Base-by-base conservation (phyloP, 2,888 invertebrate genomes). In the Nowickia ferox region DNA sequence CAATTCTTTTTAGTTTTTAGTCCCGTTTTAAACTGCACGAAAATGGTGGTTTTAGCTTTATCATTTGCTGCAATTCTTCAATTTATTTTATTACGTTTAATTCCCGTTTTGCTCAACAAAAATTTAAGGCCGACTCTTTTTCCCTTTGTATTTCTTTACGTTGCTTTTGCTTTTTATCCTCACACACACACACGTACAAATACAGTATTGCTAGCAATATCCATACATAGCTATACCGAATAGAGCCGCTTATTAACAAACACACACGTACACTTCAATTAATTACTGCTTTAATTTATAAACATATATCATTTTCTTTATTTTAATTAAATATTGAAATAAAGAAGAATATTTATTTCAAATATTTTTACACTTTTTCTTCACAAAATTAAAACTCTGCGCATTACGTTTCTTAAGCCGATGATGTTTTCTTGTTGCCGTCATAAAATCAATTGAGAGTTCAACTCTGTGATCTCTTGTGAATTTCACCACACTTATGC, bases 401-500 rank as follows among this genome's bases (percentile, higher is more conserved):
- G 38, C 1, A 15, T 59, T 75, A 19, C 48, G 53, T 15, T 17
- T 66, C 9, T 55, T 61, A 72, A 63, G 44, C 44, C 30, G 48
- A 57, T 42, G 72, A 69, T 71, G 83, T 76, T 83, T 79, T 79
- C 79, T 72, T 8, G 44, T 76, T 83, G 83, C 78, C 79, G 86
- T 86, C 86, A 75, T 82, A 75, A 75, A 82, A 76, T 76, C 38
- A 65, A 85, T 85, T 85, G 78, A 65, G 44, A 72, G 55, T 9
- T 13, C 44, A 19, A n/a, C 19, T 30, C 59, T 48, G 78, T 78
- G 84, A 72, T 78, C 63, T 59, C 71, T 82, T 69, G 66, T 19
- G 22, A 55, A 46, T 53, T 66, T 68, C 72, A 40, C 15, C 19
- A 42, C n/a, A 85, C 71, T 85, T 65, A 55, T 17, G 69, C 82